These are phyloP conservation scores for Diorhabda carinulata DNA, from an alignment of 1,140 invertebrate genomes.

Conservation along the genomic window DNA sequence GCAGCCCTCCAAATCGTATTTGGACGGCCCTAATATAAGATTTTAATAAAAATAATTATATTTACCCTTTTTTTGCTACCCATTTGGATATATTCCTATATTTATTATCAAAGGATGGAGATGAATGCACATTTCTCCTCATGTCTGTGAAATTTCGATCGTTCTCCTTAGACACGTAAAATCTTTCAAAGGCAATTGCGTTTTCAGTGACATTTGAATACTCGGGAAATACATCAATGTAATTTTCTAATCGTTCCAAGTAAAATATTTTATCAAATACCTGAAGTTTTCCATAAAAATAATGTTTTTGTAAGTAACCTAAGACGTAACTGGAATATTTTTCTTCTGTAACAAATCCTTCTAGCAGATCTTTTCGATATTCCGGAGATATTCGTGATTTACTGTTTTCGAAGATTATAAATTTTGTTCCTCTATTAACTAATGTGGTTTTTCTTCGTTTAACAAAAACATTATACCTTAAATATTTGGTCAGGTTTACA, in stretches of 20 bases:
- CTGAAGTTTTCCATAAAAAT: conserved; percentile 28
- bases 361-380: not conserved
- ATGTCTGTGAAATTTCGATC: not conserved
- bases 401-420: not conserved
- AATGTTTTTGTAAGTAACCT: conserved; percentile 25
- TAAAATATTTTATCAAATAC: conserved; percentile 22
- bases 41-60: not conserved
- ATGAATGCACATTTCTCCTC: not conserved
- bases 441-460: conserved; percentile 4
- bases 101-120: not conserved
- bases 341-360: conserved; percentile 10
- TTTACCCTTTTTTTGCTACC: not conserved
- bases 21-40: too few species aligned
- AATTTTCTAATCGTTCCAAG: conserved; percentile 21
- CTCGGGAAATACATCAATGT: not conserved
- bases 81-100: not conserved
- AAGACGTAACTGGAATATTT: conserved; percentile 20
- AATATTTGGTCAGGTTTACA: not conserved
- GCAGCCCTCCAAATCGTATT: too few species aligned
- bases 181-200: not conserved
- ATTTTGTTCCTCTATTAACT: conserved; percentile 5
- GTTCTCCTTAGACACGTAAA: not conserved
- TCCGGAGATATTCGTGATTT: not conserved
- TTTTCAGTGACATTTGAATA: not conserved
- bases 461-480: not conserved